These are phyloP conservation scores for Xenopus petersii DNA, from an alignment of 2,797 vertebrate genomes.

Conservation along the genomic window DNA sequence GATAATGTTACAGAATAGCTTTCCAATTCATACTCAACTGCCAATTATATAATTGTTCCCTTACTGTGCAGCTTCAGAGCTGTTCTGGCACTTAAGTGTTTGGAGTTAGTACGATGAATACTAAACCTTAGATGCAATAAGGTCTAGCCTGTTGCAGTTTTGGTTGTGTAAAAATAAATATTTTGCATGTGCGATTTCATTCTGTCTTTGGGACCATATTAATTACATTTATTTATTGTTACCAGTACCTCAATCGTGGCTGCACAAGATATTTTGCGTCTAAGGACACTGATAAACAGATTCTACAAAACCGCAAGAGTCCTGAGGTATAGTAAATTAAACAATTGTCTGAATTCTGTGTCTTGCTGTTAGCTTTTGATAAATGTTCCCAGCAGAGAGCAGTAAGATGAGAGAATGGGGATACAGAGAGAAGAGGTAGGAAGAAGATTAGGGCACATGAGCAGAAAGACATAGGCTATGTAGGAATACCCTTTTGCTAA, in stretches of 20 bases:
- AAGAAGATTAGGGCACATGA: no score
- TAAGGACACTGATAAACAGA: conserved; percentile 92
- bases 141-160: no score
- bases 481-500: no score
- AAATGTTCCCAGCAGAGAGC: no score
- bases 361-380: no score
- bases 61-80: background rate
- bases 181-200: background rate
- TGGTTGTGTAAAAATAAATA: background rate
- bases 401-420: no score
- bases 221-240: conserved; percentile 34
- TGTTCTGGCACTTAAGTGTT: background rate
- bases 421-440: no score
- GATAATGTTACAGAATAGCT: no score
- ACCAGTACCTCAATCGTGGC: conserved; percentile 93
- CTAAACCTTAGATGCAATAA: no score
- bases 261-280: conserved; percentile 93
- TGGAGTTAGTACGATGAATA: no score
- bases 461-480: no score
- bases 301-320: conserved; percentile 93
- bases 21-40: background rate
- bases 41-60: background rate
- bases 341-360: no score
- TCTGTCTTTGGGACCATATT: background rate
- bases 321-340: conserved; percentile 77